Conservation (phyloP, 2,113 vertebrate genomes). For the Chroicocephalus ridibundus region DNA sequence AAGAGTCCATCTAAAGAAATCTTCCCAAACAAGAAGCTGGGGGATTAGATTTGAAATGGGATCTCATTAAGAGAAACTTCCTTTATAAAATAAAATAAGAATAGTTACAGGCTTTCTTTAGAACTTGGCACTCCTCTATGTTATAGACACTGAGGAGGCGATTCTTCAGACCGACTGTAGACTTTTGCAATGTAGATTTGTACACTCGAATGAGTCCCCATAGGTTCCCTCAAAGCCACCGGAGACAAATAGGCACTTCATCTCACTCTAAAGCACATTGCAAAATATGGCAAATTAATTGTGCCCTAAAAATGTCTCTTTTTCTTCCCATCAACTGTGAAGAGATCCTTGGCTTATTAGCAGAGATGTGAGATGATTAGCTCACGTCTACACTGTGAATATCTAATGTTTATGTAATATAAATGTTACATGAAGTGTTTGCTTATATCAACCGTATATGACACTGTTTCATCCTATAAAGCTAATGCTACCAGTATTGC, state of each 20-base stretch:
- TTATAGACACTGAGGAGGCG: neutral
- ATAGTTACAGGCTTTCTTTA: conserved; percentile 7
- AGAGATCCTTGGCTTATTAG: conserved; percentile 17
- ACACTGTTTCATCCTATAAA: neutral
- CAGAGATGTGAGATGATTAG: neutral
- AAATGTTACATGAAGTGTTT: neutral
- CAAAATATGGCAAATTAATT: conserved; percentile 48
- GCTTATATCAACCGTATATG: neutral
- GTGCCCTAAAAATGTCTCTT: conserved; percentile 50
- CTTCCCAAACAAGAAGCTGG: conserved; percentile 19
- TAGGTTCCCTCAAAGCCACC: neutral
- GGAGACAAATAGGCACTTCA: neutral
- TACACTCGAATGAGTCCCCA: neutral
- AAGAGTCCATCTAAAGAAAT: conserved; percentile 28
- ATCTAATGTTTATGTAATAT: neutral
- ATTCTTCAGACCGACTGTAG: conserved; percentile 5
- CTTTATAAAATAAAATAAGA: conserved; percentile 32
- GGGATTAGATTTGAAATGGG: conserved; percentile 27
- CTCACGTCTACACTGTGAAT: neutral
- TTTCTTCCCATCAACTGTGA: neutral
- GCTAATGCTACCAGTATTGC: neutral
- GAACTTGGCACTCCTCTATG: neutral
- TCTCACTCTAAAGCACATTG: neutral
- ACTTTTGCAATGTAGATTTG: conserved; percentile 42
- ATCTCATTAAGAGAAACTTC: conserved; percentile 48